Conservation (phyloP, 2,113 vertebrate species). For the Bambusicola thoracicus region DNA sequence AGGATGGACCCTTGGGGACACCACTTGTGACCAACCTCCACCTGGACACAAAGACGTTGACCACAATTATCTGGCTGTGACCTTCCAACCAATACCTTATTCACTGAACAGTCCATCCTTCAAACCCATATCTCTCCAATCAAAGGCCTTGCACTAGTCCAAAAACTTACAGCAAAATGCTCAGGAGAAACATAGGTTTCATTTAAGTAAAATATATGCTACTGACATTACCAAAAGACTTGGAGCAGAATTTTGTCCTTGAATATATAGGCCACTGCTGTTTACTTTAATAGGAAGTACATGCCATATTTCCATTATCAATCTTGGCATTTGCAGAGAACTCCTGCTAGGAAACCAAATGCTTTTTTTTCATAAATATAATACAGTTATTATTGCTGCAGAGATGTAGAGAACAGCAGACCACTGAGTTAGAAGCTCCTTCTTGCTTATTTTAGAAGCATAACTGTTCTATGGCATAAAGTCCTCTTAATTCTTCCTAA, state of each 20-base stretch:
- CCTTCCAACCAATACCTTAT: too few species aligned
- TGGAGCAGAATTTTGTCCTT: conserved; percentile 18
- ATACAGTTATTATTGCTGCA: not conserved
- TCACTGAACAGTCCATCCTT: too few species aligned
- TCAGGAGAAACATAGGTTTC: not conserved
- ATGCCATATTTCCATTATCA: conserved; percentile 18
- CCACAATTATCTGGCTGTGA: too few species aligned
- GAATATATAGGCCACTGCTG: not conserved
- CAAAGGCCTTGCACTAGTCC: too few species aligned
- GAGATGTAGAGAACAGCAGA: not conserved
- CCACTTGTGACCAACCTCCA: too few species aligned
- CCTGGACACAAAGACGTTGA: too few species aligned
- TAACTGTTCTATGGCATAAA: not conserved
- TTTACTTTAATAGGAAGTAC: not conserved
- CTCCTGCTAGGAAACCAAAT: conserved; percentile 51
- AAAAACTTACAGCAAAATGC: not conserved
- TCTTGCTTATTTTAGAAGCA: not conserved
- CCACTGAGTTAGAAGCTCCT: not conserved
- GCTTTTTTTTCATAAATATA: not conserved
- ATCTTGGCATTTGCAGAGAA: conserved; percentile 15
- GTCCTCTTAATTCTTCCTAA: not conserved
- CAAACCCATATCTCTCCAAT: too few species aligned
- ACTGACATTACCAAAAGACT: not conserved
- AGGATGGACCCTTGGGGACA: too few species aligned
- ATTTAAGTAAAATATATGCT: not conserved